Conservation (phyloP, 2,113 vertebrate genomes). For the Centropus unirufus region DNA sequence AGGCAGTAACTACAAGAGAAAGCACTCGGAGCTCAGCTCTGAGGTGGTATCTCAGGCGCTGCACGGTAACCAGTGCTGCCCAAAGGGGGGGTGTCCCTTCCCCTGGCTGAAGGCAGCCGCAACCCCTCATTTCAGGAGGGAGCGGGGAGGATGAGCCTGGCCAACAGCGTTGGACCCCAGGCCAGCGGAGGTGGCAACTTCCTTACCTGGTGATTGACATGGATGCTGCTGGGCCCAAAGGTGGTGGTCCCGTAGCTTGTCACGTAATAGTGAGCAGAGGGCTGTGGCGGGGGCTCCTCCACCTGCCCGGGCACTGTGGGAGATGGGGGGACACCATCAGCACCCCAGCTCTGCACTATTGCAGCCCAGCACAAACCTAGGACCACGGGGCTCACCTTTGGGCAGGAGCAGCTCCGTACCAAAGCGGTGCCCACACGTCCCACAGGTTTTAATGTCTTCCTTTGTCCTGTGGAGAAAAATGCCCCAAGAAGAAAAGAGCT, state of each 20-base stretch:
- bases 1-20: background rate
- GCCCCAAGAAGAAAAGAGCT: background rate
- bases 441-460: slow-evolving; percentile 67
- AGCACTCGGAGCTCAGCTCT: background rate
- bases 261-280: background rate
- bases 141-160: background rate
- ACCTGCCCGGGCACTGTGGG: background rate
- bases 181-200: background rate
- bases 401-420: slow-evolving; percentile 72
- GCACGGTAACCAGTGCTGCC: background rate
- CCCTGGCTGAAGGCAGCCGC: background rate
- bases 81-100: background rate
- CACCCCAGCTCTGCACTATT: accelerated
- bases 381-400: slow-evolving; percentile 50
- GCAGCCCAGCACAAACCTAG: accelerated
- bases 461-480: slow-evolving; percentile 27
- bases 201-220: slow-evolving; percentile 10
- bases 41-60: background rate
- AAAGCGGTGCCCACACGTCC: slow-evolving; percentile 44
- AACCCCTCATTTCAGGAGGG: background rate
- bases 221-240: slow-evolving; percentile 35
- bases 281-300: background rate
- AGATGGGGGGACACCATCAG: background rate
- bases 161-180: background rate
- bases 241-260: slow-evolving; percentile 18